Conservation (phyloP, 2,797 vertebrate genomes). For the Argyrosomus regius region DNA sequence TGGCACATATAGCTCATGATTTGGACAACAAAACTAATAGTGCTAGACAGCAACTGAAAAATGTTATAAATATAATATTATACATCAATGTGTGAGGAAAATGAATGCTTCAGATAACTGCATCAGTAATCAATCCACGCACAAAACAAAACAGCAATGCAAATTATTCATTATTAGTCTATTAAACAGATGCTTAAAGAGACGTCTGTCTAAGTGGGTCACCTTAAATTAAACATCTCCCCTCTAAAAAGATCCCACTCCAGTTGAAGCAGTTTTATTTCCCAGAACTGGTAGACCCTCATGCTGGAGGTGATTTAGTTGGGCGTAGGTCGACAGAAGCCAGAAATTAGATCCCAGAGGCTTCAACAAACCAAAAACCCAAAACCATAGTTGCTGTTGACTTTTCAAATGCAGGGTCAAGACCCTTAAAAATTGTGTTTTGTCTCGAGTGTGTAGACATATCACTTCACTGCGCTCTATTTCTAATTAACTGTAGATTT, state of each 20-base stretch:
- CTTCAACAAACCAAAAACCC: slow-evolving; percentile 26
- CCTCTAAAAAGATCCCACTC: slow-evolving; percentile 24
- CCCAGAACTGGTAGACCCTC: slow-evolving; percentile 22
- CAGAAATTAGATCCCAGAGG: slow-evolving; percentile 43
- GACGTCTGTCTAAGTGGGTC: slow-evolving; percentile 33
- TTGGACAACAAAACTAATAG: slow-evolving; percentile 6
- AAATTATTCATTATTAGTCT: slow-evolving; percentile 14
- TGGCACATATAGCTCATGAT: background rate
- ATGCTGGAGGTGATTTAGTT: slow-evolving; percentile 21
- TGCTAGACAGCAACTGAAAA: background rate
- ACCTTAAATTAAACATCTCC: slow-evolving; percentile 45
- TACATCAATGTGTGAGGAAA: background rate
- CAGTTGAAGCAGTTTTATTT: slow-evolving; percentile 25
- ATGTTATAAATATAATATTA: background rate
- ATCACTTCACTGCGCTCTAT: slow-evolving; percentile 29
- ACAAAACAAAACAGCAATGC: background rate
- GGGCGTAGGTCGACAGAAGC: slow-evolving; percentile 37
- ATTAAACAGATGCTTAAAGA: slow-evolving; percentile 27
- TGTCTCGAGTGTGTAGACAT: slow-evolving; percentile 14
- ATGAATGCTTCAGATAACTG: slow-evolving; percentile 9
- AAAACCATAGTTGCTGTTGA: slow-evolving; percentile 10
- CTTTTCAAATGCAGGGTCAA: slow-evolving; percentile 35
- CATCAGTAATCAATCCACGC: background rate
- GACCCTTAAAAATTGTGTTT: slow-evolving; percentile 42
- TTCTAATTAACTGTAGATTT: slow-evolving; percentile 50